Evolutionary conservation across 2,113 vertebrate species (phyloP), one percentile per base, ranked within the genome.

Genomic region (Athene cunicularia): DNA sequence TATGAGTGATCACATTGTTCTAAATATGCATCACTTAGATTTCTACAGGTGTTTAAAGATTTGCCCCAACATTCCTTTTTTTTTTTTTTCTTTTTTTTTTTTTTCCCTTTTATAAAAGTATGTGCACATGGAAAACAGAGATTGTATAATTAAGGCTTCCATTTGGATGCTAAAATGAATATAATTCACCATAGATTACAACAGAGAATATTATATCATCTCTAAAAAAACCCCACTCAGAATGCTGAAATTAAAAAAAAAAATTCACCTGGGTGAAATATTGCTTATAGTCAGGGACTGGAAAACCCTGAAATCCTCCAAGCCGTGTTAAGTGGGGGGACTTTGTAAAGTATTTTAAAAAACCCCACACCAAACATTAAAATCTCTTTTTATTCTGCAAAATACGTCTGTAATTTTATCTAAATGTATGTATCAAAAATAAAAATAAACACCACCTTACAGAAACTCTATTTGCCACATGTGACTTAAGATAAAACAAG

Each of bases 1-100:
- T 73, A 68, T 86, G 90, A 94, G 93, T 93, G 95, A 98, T 97
- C 95, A 92, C 90, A 95, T 96, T 97, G 95, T 97, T 97, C 96
- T 96, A 97, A 97, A 97, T 97, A 97, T 97, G 94, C 92, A 94
- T 96, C 75, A 88, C 86, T 93, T 90, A 95, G 80, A 96, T 97
- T 97, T 97, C 96, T 96, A 97, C 96, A 97, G 96, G 97, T 98
- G 96, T 94, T 94, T 86, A 95, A 89, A 94, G 66, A 82, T 64
- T 75, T 49, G 4, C 89, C 64, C 86, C 83, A 94, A 91, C 35
- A 68, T 83, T 86, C 86, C 18, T 41, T 55, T 91, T 74, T 72
- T 66, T 67, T 45, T 27, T 3, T 3, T 0, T 4, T 12, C 4
- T 18, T 60, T 22, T 27, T n/a, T 35, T 55, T 52, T 84, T n/a